Conservation (phyloP, 2,113 vertebrate genomes). For the Mellivora capensis region DNA sequence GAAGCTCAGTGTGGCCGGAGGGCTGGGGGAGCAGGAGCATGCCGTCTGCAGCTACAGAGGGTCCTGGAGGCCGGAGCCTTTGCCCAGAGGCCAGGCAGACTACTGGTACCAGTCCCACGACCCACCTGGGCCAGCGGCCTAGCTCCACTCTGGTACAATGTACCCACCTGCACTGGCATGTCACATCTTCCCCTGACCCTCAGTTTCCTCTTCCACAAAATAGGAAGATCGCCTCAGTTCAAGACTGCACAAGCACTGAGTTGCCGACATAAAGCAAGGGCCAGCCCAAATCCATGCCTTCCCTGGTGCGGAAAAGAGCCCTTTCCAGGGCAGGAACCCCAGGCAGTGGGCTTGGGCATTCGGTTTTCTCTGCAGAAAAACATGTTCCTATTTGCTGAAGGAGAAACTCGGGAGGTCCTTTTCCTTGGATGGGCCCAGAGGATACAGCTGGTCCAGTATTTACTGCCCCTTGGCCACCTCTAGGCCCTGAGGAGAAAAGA, state of each 20-base stretch:
- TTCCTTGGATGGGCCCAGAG: not conserved
- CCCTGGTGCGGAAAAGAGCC: fast-evolving
- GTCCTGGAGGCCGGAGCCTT: fast-evolving
- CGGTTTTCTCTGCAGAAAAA: not conserved
- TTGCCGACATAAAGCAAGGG: fast-evolving
- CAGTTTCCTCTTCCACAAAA: not conserved
- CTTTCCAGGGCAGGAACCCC: fast-evolving
- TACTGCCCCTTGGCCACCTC: not conserved
- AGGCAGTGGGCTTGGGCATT: not conserved
- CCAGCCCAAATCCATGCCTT: fast-evolving
- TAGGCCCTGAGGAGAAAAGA: not conserved
- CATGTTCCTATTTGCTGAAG: not conserved
- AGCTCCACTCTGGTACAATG: fast-evolving
- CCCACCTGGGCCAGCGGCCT: not conserved
- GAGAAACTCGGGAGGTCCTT: not conserved
- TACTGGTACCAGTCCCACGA: fast-evolving
- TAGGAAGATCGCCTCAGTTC: not conserved
- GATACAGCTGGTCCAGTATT: fast-evolving
- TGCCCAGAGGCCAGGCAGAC: not conserved
- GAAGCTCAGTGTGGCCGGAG: not conserved
- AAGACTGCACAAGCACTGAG: fast-evolving
- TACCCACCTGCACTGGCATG: fast-evolving
- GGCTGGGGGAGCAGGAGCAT: not conserved
- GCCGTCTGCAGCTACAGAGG: not conserved
- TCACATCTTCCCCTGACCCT: not conserved